phyloP scores from a whole-genome alignment of 2,113 vertebrate genomes.

The Falco punctatus region DNA sequence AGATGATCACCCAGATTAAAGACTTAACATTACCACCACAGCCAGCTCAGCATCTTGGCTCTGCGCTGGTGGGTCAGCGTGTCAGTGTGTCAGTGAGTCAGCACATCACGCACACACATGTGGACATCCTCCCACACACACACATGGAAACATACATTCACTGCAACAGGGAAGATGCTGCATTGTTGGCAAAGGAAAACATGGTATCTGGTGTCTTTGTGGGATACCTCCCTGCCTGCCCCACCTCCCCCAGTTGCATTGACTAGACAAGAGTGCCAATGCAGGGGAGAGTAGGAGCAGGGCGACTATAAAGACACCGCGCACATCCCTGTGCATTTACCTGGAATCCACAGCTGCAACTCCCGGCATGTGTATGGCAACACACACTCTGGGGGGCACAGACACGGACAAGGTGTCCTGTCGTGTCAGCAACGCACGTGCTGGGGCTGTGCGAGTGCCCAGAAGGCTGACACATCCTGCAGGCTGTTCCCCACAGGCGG shows the following conservation, averaged over 20 bases:
- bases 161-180: fast-evolving
- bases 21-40: slow-evolving; percentile 38
- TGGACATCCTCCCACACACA: not conserved
- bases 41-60: slow-evolving; percentile 31
- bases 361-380: fast-evolving
- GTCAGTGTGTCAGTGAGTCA: slow-evolving; percentile 88
- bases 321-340: fast-evolving
- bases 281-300: not conserved
- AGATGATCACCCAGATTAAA: slow-evolving; percentile 69
- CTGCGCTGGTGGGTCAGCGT: slow-evolving; percentile 81
- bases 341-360: fast-evolving
- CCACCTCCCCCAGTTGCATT: not conserved
- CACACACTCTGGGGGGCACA: not conserved
- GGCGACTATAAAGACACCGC: fast-evolving
- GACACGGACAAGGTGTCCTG: fast-evolving
- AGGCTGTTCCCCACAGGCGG: not conserved
- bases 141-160: fast-evolving
- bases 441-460: not conserved
- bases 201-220: fast-evolving
- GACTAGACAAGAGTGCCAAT: fast-evolving
- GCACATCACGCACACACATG: slow-evolving; percentile 27
- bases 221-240: not conserved
- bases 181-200: not conserved
- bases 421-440: fast-evolving
- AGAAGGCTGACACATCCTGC: fast-evolving